These are phyloP conservation scores for Xestia c-nigrum DNA, from an alignment of 2,888 invertebrate genomes.

Conservation along the genomic window DNA sequence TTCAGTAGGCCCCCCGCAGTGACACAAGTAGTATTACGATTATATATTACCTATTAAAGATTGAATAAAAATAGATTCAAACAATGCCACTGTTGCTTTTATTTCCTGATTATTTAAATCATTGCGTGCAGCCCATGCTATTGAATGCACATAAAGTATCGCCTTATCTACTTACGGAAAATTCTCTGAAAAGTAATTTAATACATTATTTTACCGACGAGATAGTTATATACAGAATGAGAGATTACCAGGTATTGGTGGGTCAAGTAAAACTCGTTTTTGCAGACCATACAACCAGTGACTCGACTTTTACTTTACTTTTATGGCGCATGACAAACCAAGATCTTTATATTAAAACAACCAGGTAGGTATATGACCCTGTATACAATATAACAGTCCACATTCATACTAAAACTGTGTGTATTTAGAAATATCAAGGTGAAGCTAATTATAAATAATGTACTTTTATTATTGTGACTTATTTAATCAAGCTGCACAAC, in stretches of 20 bases:
- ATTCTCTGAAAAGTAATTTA: constrained; percentile 29
- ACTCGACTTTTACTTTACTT: constrained; percentile 60
- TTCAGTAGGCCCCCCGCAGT: too few species aligned
- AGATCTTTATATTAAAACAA: constrained; percentile 50
- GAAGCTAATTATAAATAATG: constrained; percentile 27
- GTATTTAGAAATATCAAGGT: constrained; percentile 27
- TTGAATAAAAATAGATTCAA: constrained; percentile 7
- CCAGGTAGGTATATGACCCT: constrained; percentile 50
- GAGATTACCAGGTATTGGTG: constrained; percentile 7
- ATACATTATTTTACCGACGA: constrained; percentile 14
- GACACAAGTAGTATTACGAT: too few species aligned
- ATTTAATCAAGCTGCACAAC: constrained; percentile 8
- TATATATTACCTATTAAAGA: not conserved
- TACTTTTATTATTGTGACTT: constrained; percentile 6
- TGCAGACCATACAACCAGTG: constrained; percentile 34
- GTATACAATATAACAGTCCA: constrained; percentile 1
- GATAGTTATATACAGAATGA: not conserved
- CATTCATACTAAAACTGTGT: constrained; percentile 1
- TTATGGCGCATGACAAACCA: constrained; percentile 56
- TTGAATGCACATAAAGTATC: constrained; percentile 17
- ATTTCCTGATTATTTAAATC: constrained; percentile 27
- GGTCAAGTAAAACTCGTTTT: not conserved
- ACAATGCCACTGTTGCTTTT: constrained; percentile 3
- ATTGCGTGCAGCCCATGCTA: constrained; percentile 36
- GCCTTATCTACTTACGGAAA: not conserved